phyloP scores from a whole-genome alignment of 2,113 vertebrate species.

The Pteronura brasiliensis region DNA sequence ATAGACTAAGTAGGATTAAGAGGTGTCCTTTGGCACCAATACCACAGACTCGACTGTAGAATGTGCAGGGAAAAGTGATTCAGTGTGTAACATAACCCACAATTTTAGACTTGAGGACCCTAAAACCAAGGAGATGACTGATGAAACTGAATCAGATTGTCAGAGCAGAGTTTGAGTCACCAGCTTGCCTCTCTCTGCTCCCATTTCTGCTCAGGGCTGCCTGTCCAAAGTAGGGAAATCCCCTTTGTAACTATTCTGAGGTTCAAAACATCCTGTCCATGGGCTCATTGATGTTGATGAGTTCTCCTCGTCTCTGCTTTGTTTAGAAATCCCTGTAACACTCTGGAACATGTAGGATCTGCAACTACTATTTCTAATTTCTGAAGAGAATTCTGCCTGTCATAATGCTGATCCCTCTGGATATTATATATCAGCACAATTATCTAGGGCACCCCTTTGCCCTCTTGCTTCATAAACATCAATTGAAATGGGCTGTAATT shows the following conservation, averaged over 20 bases:
- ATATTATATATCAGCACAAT: slow-evolving; percentile 60
- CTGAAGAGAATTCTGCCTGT: slow-evolving; percentile 10
- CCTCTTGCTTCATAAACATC: slow-evolving; percentile 49
- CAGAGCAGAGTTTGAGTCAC: neutral
- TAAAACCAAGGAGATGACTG: neutral
- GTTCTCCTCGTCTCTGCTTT: neutral
- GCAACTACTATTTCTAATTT: neutral
- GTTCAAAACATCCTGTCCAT: neutral
- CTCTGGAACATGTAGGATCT: neutral
- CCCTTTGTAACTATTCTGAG: neutral
- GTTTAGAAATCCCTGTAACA: neutral
- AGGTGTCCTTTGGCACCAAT: neutral
- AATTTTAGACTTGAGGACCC: neutral
- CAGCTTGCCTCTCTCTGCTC: neutral
- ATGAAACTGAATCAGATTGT: neutral
- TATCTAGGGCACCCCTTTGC: slow-evolving; percentile 46
- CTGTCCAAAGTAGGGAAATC: neutral
- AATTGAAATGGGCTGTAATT: slow-evolving; percentile 57
- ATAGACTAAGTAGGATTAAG: neutral
- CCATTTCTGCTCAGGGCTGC: neutral
- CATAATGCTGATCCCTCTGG: neutral
- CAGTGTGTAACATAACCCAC: too few relatives aligned
- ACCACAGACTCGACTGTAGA: neutral
- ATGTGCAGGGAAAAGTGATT: neutral
- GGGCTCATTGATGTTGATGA: neutral